A percentile compares a stretch with the other conserved stretches of the same genome.
Conservation (phyloP, 2,113 vertebrate species). For the Planiliza haematocheilus region DNA sequence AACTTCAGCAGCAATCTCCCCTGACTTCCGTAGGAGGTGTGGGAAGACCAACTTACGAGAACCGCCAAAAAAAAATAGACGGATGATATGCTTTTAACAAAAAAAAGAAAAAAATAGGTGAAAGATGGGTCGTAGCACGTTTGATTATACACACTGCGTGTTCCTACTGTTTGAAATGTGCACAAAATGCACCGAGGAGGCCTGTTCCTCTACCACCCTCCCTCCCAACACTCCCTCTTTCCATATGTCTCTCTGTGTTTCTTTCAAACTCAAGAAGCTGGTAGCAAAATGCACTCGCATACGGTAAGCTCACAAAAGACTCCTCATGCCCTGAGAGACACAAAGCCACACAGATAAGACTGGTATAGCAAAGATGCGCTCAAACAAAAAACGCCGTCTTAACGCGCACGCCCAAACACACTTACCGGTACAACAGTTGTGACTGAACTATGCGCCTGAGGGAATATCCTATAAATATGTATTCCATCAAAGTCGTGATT, state of each 20-base stretch:
- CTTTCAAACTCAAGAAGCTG: conserved; percentile 42
- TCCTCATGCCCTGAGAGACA: conserved; percentile 12
- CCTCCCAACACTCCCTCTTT: neutral
- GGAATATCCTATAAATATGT: too few relatives aligned
- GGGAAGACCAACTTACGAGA: conserved; percentile 44
- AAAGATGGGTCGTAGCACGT: conserved; percentile 50
- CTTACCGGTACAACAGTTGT: too few relatives aligned
- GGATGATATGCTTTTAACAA: neutral
- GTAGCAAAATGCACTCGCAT: conserved; percentile 46
- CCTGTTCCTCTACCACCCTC: neutral
- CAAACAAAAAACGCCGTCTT: conserved; percentile 10
- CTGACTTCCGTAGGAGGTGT: conserved; percentile 40
- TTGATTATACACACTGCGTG: conserved; percentile 34
- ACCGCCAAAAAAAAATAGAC: conserved; percentile 27
- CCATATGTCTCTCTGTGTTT: conserved; percentile 23
- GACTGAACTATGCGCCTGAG: too few relatives aligned
- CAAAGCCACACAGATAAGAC: conserved; percentile 17
- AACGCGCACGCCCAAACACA: too few relatives aligned
- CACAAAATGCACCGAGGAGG: conserved; percentile 26
- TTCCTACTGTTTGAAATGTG: conserved; percentile 52
- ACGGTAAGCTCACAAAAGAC: conserved; percentile 30
- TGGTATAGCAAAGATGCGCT: conserved; percentile 22
- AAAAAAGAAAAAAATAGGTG: conserved; percentile 43
- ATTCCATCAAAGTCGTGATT: too few relatives aligned
- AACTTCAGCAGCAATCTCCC: conserved; percentile 61